Conservation (phyloP, 2,888 invertebrate genomes). For the Polietes domitor region DNA sequence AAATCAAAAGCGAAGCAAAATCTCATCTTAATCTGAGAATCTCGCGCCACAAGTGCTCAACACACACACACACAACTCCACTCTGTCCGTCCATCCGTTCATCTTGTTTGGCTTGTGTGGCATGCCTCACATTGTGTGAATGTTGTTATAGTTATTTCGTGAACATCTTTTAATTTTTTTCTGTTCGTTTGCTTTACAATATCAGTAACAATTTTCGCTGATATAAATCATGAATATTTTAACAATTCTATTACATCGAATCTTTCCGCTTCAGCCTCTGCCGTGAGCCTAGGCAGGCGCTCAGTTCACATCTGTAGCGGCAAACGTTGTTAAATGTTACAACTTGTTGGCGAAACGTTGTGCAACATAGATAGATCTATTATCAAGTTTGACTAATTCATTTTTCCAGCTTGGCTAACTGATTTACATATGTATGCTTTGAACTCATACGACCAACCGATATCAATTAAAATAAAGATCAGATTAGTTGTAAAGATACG, state of each 20-base stretch:
- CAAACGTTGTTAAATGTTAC: slow-evolving; percentile 21
- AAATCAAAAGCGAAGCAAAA: neutral
- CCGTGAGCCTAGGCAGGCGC: too few relatives aligned
- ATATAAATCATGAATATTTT: slow-evolving; percentile 65
- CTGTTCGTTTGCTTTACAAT: slow-evolving; percentile 33
- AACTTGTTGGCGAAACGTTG: neutral
- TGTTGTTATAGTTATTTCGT: slow-evolving; percentile 53
- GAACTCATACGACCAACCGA: slow-evolving; percentile 2
- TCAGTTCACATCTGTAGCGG: neutral
- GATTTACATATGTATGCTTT: slow-evolving; percentile 18
- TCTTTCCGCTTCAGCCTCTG: neutral
- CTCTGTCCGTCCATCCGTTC: neutral
- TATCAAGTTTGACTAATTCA: neutral
- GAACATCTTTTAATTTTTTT: slow-evolving; percentile 51
- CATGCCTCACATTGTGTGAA: slow-evolving; percentile 48
- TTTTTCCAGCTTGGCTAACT: neutral
- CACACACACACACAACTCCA: slow-evolving; percentile 25
- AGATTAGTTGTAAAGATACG: slow-evolving; percentile 39
- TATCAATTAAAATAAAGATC: slow-evolving; percentile 63
- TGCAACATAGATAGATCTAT: slow-evolving; percentile 4
- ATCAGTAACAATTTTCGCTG: slow-evolving; percentile 36
- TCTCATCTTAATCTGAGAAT: slow-evolving; percentile 56
- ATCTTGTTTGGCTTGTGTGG: slow-evolving; percentile 28
- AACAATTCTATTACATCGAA: slow-evolving; percentile 34
- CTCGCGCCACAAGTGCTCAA: slow-evolving; percentile 55